Conservation (phyloP, 1,140 invertebrate species). For the Diabrotica undecimpunctata region DNA sequence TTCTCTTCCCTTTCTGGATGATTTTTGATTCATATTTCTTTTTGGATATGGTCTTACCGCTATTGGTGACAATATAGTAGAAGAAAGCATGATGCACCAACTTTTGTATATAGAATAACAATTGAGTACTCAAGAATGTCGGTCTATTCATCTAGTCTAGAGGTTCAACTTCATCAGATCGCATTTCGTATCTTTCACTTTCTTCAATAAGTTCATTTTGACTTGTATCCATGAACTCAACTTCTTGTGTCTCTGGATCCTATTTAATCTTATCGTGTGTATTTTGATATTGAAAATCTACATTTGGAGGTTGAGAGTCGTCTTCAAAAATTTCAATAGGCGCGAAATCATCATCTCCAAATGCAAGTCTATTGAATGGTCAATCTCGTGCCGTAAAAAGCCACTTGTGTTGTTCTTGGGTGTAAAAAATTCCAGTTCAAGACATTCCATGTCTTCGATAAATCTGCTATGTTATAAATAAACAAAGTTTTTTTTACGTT, state of each 20-base stretch:
- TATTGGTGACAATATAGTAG: too few relatives aligned
- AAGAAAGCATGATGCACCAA: too few relatives aligned
- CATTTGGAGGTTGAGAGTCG: too few relatives aligned
- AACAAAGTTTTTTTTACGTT: slow-evolving; percentile 38
- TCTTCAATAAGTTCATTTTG: background rate
- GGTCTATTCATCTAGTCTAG: too few relatives aligned
- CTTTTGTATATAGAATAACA: too few relatives aligned
- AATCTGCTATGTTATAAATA: slow-evolving; percentile 39
- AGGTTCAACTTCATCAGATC: too few relatives aligned
- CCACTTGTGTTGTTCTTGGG: slow-evolving; percentile 25
- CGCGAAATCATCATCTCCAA: slow-evolving; percentile 27
- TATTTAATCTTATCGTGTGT: background rate
- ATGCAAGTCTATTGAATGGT: slow-evolving; percentile 20
- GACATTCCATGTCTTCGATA: slow-evolving; percentile 18
- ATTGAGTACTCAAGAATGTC: too few relatives aligned
- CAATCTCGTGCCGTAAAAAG: slow-evolving; percentile 23
- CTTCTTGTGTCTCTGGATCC: too few relatives aligned
- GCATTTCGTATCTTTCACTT: background rate
- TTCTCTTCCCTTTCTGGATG: too few relatives aligned
- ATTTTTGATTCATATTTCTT: too few relatives aligned
- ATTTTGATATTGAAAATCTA: too few relatives aligned
- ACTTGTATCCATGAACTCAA: background rate
- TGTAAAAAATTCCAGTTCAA: slow-evolving; percentile 27
- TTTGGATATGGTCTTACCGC: too few relatives aligned
- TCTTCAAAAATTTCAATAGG: background rate